Evolutionary conservation across 2,113 vertebrate species (phyloP).

Genomic region (Crotalus tigris): DNA sequence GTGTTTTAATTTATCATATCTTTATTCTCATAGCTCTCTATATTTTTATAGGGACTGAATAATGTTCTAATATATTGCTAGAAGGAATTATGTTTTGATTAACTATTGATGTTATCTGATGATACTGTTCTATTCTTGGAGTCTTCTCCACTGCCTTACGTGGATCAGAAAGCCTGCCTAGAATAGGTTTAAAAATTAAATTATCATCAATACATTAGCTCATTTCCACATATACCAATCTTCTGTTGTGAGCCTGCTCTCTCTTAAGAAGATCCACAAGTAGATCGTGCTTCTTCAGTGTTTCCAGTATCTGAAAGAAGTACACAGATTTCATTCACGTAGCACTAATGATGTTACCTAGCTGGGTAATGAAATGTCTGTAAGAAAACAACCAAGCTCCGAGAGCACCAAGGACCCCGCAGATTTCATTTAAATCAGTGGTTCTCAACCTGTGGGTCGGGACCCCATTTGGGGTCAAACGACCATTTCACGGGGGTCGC

Average conservation of each 20-base stretch:
- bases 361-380: not conserved
- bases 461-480: no score
- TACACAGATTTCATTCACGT: not conserved
- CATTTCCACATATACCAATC: slow-evolving; percentile 77
- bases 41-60: not conserved
- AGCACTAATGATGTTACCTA: not conserved
- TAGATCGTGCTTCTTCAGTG: slow-evolving; percentile 82
- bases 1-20: not conserved
- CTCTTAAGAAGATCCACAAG: slow-evolving; percentile 81
- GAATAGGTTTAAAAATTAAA: not conserved
- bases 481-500: no score
- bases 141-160: not conserved
- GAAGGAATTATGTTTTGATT: not conserved
- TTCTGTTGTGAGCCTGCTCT: slow-evolving; percentile 83
- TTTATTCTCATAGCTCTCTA: not conserved
- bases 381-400: not conserved
- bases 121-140: not conserved
- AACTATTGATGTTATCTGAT: not conserved
- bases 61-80: not conserved
- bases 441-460: no score
- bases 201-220: not conserved
- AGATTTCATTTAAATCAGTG: not conserved
- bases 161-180: not conserved
- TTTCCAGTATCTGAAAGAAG: slow-evolving; percentile 80
- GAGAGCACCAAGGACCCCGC: not conserved